Percentiles rank a stretch among this genome's conserved stretches.
Evolutionary conservation across 1,140 invertebrate species (phyloP).

Genomic region (Neotoxoptera formosana): DNA sequence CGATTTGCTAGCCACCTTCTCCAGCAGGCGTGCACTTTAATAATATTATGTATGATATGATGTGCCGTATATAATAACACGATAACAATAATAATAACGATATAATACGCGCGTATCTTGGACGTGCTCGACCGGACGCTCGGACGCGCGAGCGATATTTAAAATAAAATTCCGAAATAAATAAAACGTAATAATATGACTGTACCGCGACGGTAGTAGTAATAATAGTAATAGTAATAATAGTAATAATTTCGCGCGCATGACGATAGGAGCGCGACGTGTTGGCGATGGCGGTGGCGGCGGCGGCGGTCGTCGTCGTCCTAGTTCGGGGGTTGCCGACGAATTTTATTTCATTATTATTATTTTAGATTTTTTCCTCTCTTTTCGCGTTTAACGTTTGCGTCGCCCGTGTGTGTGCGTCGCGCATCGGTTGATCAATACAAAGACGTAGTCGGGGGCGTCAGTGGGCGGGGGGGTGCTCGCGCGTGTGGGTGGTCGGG

Average conservation of each 20-base stretch:
- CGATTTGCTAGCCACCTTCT: not conserved
- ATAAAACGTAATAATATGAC: not conserved
- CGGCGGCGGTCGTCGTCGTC: not conserved
- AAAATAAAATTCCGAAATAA: not conserved
- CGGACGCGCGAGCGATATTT: not conserved
- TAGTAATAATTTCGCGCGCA: not conserved
- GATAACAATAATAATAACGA: too few relatives aligned
- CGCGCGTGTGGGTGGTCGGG: not conserved
- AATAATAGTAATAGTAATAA: not conserved
- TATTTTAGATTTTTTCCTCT: not conserved
- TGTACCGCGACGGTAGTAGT: not conserved
- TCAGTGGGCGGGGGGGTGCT: not conserved
- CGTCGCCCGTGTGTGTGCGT: constrained; percentile 10
- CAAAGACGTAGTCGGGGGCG: constrained; percentile 40
- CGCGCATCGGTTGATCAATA: constrained; percentile 54
- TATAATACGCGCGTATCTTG: not conserved
- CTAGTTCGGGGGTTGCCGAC: constrained; percentile 39
- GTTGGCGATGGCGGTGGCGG: not conserved
- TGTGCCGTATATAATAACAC: too few relatives aligned
- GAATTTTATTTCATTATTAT: not conserved
- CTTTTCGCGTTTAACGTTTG: not conserved
- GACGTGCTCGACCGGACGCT: not conserved
- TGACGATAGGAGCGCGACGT: not conserved
- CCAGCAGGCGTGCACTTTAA: not conserved
- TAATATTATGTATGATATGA: too few relatives aligned